A percentile compares a stretch with the other conserved stretches of the same genome.
Evolutionary conservation across 64 coral and sea anemone species (phyloP).

Genomic region (Hydrozoanthus tunicans): DNA sequence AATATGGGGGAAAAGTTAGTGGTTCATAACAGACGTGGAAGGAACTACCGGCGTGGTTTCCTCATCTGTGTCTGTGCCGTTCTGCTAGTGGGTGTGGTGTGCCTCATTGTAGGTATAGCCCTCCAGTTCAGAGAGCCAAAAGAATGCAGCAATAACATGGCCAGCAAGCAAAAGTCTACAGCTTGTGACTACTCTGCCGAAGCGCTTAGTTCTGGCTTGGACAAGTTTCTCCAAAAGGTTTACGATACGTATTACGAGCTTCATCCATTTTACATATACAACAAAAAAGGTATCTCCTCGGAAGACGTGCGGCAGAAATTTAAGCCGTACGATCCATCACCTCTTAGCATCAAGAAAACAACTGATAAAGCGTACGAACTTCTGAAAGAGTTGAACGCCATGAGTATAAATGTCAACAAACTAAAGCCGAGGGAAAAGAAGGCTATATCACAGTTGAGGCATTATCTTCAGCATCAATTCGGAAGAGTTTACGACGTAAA

Average conservation of each 20-base stretch:
- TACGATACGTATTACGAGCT: slow-evolving; percentile 77
- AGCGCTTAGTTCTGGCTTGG: slow-evolving; percentile 48
- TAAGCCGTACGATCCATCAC: slow-evolving; percentile 78
- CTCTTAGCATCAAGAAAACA: slow-evolving; percentile 59
- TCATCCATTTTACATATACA: slow-evolving; percentile 63
- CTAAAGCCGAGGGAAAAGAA: slow-evolving; percentile 84
- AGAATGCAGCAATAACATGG: not conserved
- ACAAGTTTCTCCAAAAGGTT: slow-evolving; percentile 77
- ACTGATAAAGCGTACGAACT: slow-evolving; percentile 72
- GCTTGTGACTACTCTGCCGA: slow-evolving; percentile 68
- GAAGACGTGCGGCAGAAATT: slow-evolving; percentile 66
- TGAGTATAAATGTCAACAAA: slow-evolving; percentile 52
- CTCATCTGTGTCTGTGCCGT: slow-evolving; percentile 15
- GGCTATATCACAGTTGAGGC: slow-evolving; percentile 77
- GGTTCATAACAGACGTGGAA: not conserved
- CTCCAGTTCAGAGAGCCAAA: slow-evolving; percentile 52
- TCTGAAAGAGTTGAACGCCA: slow-evolving; percentile 61
- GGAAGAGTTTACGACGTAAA: slow-evolving; percentile 73
- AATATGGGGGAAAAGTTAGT: slow-evolving; percentile 23
- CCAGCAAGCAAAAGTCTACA: not conserved
- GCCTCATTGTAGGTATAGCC: slow-evolving; percentile 71
- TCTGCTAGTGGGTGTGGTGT: slow-evolving; percentile 61
- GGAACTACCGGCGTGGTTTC: not conserved
- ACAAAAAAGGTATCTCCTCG: slow-evolving; percentile 34
- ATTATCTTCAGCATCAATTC: slow-evolving; percentile 78